phyloP scores from a whole-genome alignment of 2,888 invertebrate genomes.

The Marasmarcha lunaedactyla region DNA sequence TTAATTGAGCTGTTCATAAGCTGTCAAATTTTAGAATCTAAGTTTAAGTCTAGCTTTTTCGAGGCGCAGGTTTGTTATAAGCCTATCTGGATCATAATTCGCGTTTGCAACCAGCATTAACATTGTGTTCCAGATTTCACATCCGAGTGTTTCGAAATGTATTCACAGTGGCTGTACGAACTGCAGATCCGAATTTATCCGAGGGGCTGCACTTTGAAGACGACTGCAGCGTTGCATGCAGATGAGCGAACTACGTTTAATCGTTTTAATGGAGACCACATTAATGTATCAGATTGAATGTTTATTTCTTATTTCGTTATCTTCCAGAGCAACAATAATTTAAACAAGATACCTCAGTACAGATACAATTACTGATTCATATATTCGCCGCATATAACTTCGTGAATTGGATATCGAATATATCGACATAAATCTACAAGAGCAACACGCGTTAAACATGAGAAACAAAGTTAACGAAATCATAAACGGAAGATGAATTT shows the following conservation, averaged over 20 bases:
- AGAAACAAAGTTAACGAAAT: slow-evolving; percentile 27
- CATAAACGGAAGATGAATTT: slow-evolving; percentile 24
- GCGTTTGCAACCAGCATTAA: background rate
- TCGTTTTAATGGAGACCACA: slow-evolving; percentile 55
- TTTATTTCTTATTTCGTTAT: slow-evolving; percentile 28
- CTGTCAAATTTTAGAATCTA: too few relatives aligned
- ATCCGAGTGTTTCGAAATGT: slow-evolving; percentile 15
- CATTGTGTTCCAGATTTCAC: slow-evolving; percentile 7
- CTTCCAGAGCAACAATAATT: background rate
- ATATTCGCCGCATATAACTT: slow-evolving; percentile 17
- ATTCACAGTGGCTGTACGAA: slow-evolving; percentile 13
- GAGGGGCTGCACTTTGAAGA: slow-evolving; percentile 49
- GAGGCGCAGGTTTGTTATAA: slow-evolving; percentile 7
- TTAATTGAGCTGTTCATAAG: too few relatives aligned
- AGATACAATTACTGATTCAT: slow-evolving; percentile 17
- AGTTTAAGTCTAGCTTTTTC: too few relatives aligned
- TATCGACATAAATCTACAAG: slow-evolving; percentile 20
- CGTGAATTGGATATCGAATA: slow-evolving; percentile 18
- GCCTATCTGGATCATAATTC: slow-evolving; percentile 2
- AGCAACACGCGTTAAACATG: slow-evolving; percentile 21
- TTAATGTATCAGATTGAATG: slow-evolving; percentile 51
- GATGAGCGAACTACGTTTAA: slow-evolving; percentile 56
- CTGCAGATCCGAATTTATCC: slow-evolving; percentile 48
- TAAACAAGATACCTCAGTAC: background rate
- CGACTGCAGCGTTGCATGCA: slow-evolving; percentile 49